These are phyloP conservation scores for Lycodopsis pacificus DNA, from an alignment of 2,797 vertebrate genomes.

Conservation along the genomic window DNA sequence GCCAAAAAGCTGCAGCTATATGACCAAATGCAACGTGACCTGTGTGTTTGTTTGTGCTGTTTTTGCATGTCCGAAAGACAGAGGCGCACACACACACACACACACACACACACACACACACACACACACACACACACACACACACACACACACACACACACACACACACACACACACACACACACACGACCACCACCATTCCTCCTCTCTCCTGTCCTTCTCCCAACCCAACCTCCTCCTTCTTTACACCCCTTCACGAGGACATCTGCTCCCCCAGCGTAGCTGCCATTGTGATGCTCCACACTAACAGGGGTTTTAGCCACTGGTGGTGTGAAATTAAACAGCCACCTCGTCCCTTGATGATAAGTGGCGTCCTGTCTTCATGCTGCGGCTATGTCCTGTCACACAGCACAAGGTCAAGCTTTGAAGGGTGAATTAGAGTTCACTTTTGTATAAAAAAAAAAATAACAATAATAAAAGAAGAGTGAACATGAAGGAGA, in stretches of 20 bases:
- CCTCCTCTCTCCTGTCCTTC: constrained; percentile 56
- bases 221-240: constrained; percentile 65
- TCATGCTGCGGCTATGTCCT: constrained; percentile 78
- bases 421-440: constrained; percentile 80
- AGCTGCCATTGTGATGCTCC: constrained; percentile 78
- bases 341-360: constrained; percentile 81
- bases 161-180: constrained; percentile 25
- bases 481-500: constrained; percentile 39
- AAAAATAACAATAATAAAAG: background rate
- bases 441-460: constrained; percentile 72
- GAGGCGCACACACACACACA: constrained; percentile 33
- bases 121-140: constrained; percentile 28
- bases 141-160: constrained; percentile 15
- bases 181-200: constrained; percentile 37
- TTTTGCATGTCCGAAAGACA: constrained; percentile 30
- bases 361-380: constrained; percentile 82
- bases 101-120: constrained; percentile 28
- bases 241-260: constrained; percentile 76
- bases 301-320: constrained; percentile 80
- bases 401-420: constrained; percentile 81
- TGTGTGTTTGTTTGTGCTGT: constrained; percentile 40
- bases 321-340: constrained; percentile 84
- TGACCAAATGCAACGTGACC: constrained; percentile 20
- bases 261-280: constrained; percentile 82
- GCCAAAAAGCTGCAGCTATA: constrained; percentile 29